Evolutionary conservation across 2,113 vertebrate genomes (phyloP).

Genomic region (Pimephales promelas): DNA sequence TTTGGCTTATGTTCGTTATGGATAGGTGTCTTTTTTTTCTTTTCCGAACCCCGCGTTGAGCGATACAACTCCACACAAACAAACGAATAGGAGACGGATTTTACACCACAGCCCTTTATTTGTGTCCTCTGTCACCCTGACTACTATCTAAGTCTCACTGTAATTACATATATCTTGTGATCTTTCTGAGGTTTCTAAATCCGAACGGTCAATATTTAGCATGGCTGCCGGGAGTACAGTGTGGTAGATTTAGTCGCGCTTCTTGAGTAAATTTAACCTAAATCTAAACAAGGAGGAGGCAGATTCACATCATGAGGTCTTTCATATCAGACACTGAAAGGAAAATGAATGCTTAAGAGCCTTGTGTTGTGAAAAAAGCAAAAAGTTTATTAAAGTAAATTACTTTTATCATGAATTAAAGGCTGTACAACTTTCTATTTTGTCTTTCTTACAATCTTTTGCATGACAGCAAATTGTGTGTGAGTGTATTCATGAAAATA

Average conservation of each 20-base stretch:
- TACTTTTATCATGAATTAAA: too few species aligned
- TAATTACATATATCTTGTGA: slow-evolving; percentile 33
- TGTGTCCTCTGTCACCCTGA: background rate
- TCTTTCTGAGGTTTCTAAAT: slow-evolving; percentile 39
- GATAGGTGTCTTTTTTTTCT: background rate
- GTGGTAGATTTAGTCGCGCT: background rate
- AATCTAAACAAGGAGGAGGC: background rate
- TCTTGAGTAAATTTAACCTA: background rate
- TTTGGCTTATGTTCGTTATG: slow-evolving; percentile 11
- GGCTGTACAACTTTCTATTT: too few species aligned
- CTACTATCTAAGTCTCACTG: slow-evolving; percentile 13
- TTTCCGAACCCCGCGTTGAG: background rate
- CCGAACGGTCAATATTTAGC: slow-evolving; percentile 17
- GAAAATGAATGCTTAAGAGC: background rate
- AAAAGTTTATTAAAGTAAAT: background rate
- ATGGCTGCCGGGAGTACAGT: background rate
- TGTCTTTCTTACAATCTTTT: too few species aligned
- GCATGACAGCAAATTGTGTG: background rate
- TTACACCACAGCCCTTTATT: slow-evolving; percentile 7
- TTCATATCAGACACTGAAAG: background rate
- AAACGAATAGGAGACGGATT: background rate
- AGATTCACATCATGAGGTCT: background rate
- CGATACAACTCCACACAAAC: slow-evolving; percentile 32
- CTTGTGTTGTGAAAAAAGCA: background rate
- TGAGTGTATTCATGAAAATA: background rate